A percentile compares a stretch with the other conserved stretches of the same genome.
Conservation (phyloP, 2,113 vertebrate species). For the Rhombomys opimus region DNA sequence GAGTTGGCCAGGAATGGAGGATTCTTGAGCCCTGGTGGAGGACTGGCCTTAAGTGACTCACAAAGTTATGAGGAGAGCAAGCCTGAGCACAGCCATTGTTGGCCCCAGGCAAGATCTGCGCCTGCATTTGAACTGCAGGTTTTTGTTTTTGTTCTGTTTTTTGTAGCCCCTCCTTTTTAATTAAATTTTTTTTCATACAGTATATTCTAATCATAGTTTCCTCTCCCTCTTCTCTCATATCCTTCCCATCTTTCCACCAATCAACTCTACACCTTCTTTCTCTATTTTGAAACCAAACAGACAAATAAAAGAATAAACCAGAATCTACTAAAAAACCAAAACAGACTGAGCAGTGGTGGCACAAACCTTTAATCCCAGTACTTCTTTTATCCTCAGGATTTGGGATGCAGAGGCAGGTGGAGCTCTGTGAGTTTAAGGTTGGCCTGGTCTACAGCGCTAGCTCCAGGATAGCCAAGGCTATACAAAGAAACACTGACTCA, state of each 20-base stretch:
- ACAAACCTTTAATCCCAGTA: no score
- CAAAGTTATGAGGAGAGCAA: neutral
- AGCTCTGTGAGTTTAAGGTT: no score
- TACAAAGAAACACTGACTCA: no score
- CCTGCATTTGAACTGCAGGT: neutral
- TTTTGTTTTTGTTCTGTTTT: neutral
- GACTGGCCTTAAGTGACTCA: neutral
- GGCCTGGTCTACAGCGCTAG: no score
- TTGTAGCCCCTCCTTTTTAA: neutral
- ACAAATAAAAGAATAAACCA: neutral
- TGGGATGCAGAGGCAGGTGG: no score
- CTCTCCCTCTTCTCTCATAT: neutral
- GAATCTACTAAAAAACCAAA: neutral
- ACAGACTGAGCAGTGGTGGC: no score
- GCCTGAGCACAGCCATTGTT: neutral
- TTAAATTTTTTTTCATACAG: neutral
- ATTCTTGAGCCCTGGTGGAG: accelerated
- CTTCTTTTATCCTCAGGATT: no score
- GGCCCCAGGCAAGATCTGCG: neutral
- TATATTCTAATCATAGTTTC: neutral
- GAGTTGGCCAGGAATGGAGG: neutral
- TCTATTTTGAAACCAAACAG: neutral
- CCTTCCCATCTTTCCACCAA: neutral
- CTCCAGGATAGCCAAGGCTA: no score
- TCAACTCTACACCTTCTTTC: neutral